Conservation (phyloP, 2,888 invertebrate genomes). For the Tricholauxania praeusta region DNA sequence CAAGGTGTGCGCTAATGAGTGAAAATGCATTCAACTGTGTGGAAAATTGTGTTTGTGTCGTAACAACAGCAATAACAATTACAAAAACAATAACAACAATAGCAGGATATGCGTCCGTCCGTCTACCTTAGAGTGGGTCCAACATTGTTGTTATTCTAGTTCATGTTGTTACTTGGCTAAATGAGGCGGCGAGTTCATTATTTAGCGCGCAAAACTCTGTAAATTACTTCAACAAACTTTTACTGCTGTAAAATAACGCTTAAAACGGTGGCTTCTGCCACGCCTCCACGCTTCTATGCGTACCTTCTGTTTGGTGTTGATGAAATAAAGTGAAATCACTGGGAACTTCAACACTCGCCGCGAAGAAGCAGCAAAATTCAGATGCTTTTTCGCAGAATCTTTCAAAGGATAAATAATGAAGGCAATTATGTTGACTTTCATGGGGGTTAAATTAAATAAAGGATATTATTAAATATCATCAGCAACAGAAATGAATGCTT, state of each 20-base stretch:
- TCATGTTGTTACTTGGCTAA: no score
- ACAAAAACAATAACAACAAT: neutral
- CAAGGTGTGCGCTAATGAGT: conserved; percentile 1
- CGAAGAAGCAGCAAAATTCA: neutral
- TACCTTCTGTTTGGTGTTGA: no score
- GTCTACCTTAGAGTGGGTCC: no score
- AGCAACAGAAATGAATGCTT: conserved; percentile 46
- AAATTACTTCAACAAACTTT: conserved; percentile 51
- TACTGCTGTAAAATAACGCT: conserved; percentile 34
- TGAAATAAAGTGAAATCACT: no score
- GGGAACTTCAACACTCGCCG: neutral
- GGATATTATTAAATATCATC: neutral
- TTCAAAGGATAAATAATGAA: conserved; percentile 49
- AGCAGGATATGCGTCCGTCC: conserved; percentile 46
- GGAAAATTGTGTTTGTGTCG: conserved; percentile 52
- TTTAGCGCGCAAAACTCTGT: conserved; percentile 43
- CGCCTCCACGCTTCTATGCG: no score
- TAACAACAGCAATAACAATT: neutral
- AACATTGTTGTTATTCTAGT: no score
- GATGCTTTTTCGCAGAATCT: neutral
- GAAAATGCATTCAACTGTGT: conserved; percentile 58
- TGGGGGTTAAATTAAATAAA: conserved; percentile 43
- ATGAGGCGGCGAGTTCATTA: conserved; percentile 56
- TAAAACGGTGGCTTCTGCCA: neutral
- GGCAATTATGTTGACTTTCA: conserved; percentile 58